Conservation (phyloP, 2,888 invertebrate species). For the Eilema depressum region DNA sequence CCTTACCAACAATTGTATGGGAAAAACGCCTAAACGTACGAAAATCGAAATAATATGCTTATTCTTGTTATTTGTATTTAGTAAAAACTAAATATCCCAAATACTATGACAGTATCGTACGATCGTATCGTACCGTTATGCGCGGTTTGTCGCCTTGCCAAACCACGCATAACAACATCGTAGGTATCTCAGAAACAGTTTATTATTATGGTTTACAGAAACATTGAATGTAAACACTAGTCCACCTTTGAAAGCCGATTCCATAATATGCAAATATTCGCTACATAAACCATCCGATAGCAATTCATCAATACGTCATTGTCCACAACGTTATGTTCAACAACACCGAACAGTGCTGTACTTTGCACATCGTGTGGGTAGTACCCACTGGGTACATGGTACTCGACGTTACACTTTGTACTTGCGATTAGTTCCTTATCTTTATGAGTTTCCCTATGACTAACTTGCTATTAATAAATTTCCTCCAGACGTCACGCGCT, state of each 20-base stretch:
- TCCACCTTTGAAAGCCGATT: not conserved
- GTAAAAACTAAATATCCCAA: too few relatives aligned
- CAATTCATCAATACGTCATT: slow-evolving; percentile 17
- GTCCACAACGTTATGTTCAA: slow-evolving; percentile 5
- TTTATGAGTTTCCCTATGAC: not conserved
- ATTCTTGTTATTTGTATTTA: too few relatives aligned
- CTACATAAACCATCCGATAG: not conserved
- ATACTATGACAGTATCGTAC: too few relatives aligned
- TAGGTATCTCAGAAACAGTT: slow-evolving; percentile 2
- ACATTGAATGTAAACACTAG: slow-evolving; percentile 3
- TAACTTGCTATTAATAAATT: not conserved
- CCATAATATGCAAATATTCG: not conserved
- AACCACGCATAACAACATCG: not conserved
- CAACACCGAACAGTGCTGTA: not conserved
- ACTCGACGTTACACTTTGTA: not conserved
- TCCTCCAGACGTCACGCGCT: not conserved
- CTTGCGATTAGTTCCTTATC: not conserved
- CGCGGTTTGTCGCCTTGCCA: not conserved
- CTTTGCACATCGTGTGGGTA: slow-evolving; percentile 4
- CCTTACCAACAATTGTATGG: too few relatives aligned
- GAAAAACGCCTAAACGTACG: too few relatives aligned
- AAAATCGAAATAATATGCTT: too few relatives aligned
- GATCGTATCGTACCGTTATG: too few relatives aligned
- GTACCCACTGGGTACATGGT: not conserved
- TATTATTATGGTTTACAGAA: not conserved